phyloP scores from a whole-genome alignment of 2,888 invertebrate species.

The Monochamus alternatus region DNA sequence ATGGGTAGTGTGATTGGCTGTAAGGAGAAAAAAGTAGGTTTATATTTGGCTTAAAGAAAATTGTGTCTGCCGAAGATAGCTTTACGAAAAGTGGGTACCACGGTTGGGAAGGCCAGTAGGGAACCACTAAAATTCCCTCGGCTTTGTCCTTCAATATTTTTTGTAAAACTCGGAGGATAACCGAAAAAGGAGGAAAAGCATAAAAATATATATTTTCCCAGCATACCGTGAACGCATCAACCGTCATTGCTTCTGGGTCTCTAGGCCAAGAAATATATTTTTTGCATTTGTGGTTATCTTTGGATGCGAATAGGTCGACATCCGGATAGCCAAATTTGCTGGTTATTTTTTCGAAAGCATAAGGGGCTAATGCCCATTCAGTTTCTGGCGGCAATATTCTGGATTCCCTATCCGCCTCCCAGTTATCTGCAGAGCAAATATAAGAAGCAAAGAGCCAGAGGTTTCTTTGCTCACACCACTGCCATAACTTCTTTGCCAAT shows the following conservation, averaged over 20 bases:
- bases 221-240: slow-evolving; percentile 57
- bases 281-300: no score
- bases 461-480: slow-evolving; percentile 48
- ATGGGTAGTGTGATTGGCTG: not conserved
- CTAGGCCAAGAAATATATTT: slow-evolving; percentile 55
- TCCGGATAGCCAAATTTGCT: slow-evolving; percentile 37
- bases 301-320: slow-evolving; percentile 57
- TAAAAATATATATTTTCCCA: slow-evolving; percentile 32
- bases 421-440: slow-evolving; percentile 8
- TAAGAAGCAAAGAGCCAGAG: slow-evolving; percentile 23
- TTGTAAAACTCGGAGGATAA: not conserved
- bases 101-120: not conserved
- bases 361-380: slow-evolving; percentile 2
- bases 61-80: not conserved
- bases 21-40: not conserved
- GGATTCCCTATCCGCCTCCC: slow-evolving; percentile 14
- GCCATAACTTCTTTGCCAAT: slow-evolving; percentile 45
- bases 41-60: not conserved
- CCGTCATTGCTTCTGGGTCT: slow-evolving; percentile 50
- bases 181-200: not conserved
- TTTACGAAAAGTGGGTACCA: slow-evolving; percentile 12
- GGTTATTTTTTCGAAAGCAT: not conserved
- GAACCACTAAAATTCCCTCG: slow-evolving; percentile 2
- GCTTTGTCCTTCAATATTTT: not conserved
- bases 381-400: slow-evolving; percentile 12